Evolutionary conservation across 2,797 vertebrate genomes (phyloP), one percentile per base, ranked within the genome.

Genomic region (Parauchenoglanis punctatus): DNA sequence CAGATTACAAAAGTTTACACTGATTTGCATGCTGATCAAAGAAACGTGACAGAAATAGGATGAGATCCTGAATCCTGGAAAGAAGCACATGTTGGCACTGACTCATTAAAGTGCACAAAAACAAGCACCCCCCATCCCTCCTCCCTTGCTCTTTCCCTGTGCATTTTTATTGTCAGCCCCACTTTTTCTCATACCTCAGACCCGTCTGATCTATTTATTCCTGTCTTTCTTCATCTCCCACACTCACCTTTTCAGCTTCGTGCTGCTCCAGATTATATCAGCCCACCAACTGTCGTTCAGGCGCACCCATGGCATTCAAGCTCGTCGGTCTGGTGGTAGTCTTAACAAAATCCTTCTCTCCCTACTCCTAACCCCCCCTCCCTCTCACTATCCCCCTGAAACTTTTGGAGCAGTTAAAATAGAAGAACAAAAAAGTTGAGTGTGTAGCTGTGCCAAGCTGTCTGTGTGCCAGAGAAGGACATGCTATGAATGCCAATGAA

Each of bases 401-500:
- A 92, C 89, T 92, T 93, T 92, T 93, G 87, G 88, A 93, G 91
- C 82, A 87, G 92, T 94, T 94, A 93, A 95, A 95, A 95, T 93
- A 88, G 87, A 89, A 92, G 92, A 93, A 93, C 94, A 93, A 89
- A 93, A 88, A 95, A 95, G 93, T 91, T 83, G 94, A 94, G 94
- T 92, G 93, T 91, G 92, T 93, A 91, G 93, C 94, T 93, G 92
- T 93, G 94, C 93, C 94, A 94, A 93, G 86, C 90, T 86, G 76
- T 67, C 73, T 82, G 94, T 94, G 91, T 91, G 93, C 87, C 77
- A 83, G 89, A 80, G 81, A 81, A 92, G 91, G 92, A 94, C 93
- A 61, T 93, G 89, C 93, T 93, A 92, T 95, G 96, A 95, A 96
- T 96, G 94, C 95, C 95, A 96, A 96, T 95, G 93, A 95, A 85